Evolutionary conservation across 2,888 invertebrate genomes (phyloP).

Genomic region (Torymus tubicola): DNA sequence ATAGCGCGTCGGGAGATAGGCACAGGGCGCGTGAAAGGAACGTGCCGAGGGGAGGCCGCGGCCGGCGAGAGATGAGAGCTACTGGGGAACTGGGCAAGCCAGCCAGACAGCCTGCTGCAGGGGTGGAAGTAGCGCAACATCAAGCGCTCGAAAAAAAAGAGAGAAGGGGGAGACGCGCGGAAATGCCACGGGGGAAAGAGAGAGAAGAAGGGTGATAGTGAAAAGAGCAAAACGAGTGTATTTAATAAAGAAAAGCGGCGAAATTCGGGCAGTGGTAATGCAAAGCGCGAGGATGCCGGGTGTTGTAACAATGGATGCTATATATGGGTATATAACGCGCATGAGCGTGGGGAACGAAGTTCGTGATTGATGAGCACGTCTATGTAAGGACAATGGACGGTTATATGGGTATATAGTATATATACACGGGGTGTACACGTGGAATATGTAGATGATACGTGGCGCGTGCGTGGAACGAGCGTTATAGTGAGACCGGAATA

Average conservation of each 20-base stretch:
- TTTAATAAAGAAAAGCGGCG: slow-evolving; percentile 35
- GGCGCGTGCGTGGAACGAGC: neutral
- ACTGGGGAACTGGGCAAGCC: slow-evolving; percentile 18
- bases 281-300: neutral
- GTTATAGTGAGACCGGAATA: too few relatives aligned
- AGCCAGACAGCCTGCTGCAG: too few relatives aligned
- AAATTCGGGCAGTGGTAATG: slow-evolving; percentile 14
- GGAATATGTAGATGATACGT: slow-evolving; percentile 3
- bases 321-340: too few relatives aligned
- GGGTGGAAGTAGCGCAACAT: neutral
- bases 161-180: neutral
- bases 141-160: slow-evolving; percentile 44
- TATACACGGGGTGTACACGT: neutral
- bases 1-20: neutral
- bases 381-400: slow-evolving; percentile 6
- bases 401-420: too few relatives aligned
- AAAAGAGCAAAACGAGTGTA: slow-evolving; percentile 33
- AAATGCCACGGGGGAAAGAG: too few relatives aligned
- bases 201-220: neutral
- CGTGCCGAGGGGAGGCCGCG: too few relatives aligned
- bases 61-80: neutral
- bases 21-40: neutral
- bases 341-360: neutral
- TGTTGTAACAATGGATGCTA: neutral
- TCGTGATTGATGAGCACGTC: slow-evolving; percentile 25